Conservation (phyloP, 2,113 vertebrate species). For the Pyxicephalus adspersus region DNA sequence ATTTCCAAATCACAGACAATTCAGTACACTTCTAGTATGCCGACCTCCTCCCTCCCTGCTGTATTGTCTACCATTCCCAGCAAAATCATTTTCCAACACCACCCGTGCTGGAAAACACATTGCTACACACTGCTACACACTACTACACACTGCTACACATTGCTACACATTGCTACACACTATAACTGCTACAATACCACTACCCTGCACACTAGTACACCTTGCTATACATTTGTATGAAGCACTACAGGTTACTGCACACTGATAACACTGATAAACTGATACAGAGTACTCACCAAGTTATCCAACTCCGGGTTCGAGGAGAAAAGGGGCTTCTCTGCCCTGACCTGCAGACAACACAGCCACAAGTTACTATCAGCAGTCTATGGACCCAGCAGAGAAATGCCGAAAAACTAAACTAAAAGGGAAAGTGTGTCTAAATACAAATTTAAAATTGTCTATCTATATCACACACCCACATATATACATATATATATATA, state of each 20-base stretch:
- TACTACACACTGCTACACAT: too few relatives aligned
- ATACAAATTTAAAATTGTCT: too few relatives aligned
- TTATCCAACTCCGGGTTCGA: conserved; percentile 99
- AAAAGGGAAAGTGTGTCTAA: neutral
- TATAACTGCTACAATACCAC: too few relatives aligned
- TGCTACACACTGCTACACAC: too few relatives aligned
- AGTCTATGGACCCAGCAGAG: neutral
- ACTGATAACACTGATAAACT: too few relatives aligned
- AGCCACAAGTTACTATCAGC: neutral
- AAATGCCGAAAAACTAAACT: too few relatives aligned
- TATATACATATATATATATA: neutral
- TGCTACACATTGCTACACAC: neutral
- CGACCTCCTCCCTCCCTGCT: neutral
- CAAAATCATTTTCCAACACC: too few relatives aligned
- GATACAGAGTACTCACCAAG: conserved; percentile 85
- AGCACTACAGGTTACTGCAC: too few relatives aligned
- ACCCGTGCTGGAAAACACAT: too few relatives aligned
- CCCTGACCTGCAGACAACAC: conserved; percentile 82
- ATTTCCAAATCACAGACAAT: neutral
- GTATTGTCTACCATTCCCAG: neutral
- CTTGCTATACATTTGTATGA: too few relatives aligned
- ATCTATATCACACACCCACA: neutral
- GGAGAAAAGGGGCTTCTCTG: conserved; percentile 98
- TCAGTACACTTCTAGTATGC: neutral
- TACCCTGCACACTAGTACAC: too few relatives aligned